phyloP scores from a whole-genome alignment of 2,113 vertebrate genomes.

The Sapajus apella region DNA sequence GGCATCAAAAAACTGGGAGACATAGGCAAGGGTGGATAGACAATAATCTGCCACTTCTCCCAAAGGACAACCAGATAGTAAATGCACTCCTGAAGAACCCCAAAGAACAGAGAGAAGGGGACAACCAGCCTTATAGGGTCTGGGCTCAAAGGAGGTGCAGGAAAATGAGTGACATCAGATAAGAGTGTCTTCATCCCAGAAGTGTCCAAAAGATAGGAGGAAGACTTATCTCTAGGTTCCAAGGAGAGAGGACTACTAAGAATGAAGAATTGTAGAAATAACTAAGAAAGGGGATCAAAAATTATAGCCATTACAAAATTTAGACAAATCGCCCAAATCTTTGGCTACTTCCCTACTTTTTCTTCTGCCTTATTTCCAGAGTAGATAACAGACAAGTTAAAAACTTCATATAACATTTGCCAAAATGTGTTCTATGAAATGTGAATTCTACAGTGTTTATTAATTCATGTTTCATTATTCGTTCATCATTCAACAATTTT shows the following conservation, averaged over 20 bases:
- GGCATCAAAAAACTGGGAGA: neutral
- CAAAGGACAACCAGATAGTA: neutral
- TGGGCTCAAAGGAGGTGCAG: neutral
- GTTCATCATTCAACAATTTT: neutral
- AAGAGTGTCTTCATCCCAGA: neutral
- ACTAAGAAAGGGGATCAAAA: neutral
- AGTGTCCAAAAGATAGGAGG: neutral
- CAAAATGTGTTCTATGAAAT: neutral
- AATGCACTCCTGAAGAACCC: neutral
- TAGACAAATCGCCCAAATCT: neutral
- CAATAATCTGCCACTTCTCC: neutral
- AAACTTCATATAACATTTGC: neutral
- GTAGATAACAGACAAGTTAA: neutral
- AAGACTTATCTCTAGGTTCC: neutral
- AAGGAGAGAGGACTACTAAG: neutral
- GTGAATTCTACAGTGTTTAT: neutral
- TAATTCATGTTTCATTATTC: neutral
- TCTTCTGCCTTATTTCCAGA: neutral
- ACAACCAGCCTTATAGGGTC: neutral
- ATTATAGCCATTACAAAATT: neutral
- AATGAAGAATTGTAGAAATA: neutral
- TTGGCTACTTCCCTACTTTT: neutral
- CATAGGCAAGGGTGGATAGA: neutral
- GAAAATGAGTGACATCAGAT: neutral
- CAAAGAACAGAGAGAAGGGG: neutral